Percentiles rank a stretch among this genome's conserved stretches.
These are phyloP conservation scores for Zelleria hepariella DNA, from an alignment of 2,888 invertebrate species.

Conservation along the genomic window DNA sequence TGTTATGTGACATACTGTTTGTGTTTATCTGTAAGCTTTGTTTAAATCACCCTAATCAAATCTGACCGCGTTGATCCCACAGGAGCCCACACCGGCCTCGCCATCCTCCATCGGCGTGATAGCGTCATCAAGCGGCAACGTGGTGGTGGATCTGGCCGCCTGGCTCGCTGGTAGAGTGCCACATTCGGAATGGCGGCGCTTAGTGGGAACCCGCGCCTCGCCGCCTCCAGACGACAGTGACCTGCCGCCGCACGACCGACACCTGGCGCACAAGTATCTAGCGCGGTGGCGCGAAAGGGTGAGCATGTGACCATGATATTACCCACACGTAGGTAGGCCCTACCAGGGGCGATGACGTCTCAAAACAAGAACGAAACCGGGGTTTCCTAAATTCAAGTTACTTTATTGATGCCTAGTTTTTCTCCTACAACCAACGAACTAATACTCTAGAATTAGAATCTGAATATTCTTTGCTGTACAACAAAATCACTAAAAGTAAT, in stretches of 20 bases:
- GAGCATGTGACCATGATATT: too few species aligned
- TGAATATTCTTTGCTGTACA: too few species aligned
- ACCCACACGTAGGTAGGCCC: too few species aligned
- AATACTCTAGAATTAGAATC: too few species aligned
- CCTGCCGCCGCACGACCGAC: slow-evolving; percentile 34
- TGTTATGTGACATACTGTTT: not conserved
- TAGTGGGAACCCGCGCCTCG: slow-evolving; percentile 23
- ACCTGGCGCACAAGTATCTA: slow-evolving; percentile 55
- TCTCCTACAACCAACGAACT: too few species aligned
- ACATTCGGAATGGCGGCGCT: slow-evolving; percentile 50
- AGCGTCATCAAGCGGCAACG: slow-evolving; percentile 37
- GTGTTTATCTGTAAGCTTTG: not conserved
- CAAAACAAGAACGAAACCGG: too few species aligned
- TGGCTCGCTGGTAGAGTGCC: slow-evolving; percentile 61
- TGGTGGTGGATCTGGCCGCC: slow-evolving; percentile 67
- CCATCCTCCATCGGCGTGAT: slow-evolving; percentile 16
- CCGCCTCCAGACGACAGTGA: slow-evolving; percentile 18
- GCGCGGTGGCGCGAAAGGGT: slow-evolving; percentile 57
- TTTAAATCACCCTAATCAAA: not conserved
- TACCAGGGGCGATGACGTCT: too few species aligned
- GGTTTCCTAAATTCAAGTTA: too few species aligned
- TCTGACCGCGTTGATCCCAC: too few species aligned
- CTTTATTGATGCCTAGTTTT: too few species aligned
- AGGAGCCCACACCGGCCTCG: too few species aligned
- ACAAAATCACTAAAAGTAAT: too few species aligned